phyloP scores from a whole-genome alignment of 2,113 vertebrate species.

The Chiloscyllium plagiosum region DNA sequence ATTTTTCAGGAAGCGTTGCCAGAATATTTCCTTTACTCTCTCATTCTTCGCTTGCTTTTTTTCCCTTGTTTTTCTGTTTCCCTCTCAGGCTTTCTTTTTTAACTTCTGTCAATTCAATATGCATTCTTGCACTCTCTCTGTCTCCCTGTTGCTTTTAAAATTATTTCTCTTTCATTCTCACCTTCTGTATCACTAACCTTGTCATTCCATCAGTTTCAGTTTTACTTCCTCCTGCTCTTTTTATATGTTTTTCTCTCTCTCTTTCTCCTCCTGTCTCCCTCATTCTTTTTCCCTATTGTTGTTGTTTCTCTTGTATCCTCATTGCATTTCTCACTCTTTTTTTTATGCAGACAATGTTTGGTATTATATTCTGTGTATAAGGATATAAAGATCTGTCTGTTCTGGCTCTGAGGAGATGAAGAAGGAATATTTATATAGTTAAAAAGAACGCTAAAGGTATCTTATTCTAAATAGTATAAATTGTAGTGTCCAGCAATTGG shows the following conservation, averaged over 20 bases:
- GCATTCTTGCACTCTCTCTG: background rate
- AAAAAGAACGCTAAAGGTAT: background rate
- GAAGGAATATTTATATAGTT: background rate
- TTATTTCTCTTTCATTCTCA: background rate
- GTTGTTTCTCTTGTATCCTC: background rate
- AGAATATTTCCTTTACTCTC: background rate
- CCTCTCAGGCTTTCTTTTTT: background rate
- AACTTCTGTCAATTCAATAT: background rate
- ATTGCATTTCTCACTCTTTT: background rate
- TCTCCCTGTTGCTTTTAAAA: background rate
- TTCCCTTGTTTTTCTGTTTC: background rate
- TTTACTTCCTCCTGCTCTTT: background rate
- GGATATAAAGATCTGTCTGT: background rate
- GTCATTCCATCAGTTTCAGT: background rate
- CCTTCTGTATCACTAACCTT: background rate
- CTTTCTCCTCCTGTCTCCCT: background rate
- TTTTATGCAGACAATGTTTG: background rate
- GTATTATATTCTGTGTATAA: background rate
- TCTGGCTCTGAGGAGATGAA: background rate
- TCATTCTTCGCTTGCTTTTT: background rate
- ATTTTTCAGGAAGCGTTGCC: background rate
- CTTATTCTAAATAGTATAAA: background rate
- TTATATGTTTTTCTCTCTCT: background rate
- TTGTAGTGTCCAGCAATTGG: background rate
- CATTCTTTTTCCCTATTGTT: background rate